Conservation (phyloP, 2,888 invertebrate genomes). For the Oscheius myriophilus region DNA sequence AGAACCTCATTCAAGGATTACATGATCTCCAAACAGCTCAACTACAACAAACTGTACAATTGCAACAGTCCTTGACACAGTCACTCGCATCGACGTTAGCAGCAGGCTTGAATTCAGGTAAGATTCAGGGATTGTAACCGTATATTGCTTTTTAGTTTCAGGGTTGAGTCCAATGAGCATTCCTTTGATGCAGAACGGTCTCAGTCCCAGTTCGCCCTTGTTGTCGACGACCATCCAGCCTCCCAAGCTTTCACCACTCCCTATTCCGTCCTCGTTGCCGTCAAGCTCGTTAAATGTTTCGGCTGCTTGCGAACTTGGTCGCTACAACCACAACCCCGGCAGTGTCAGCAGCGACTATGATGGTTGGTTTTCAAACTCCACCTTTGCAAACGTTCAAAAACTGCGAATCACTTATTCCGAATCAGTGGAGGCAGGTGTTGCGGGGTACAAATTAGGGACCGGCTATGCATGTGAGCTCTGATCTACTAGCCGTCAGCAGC, state of each 20-base stretch:
- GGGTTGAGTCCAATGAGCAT: slow-evolving; percentile 48
- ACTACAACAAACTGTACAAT: not conserved
- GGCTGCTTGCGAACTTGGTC: no score
- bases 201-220: slow-evolving; percentile 52
- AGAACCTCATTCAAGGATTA: slow-evolving; percentile 35
- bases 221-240: slow-evolving; percentile 33
- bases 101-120: slow-evolving; percentile 43
- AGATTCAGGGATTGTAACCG: not conserved
- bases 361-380: slow-evolving; percentile 25
- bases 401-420: no score
- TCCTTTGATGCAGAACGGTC: slow-evolving; percentile 41
- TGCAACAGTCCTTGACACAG: slow-evolving; percentile 39
- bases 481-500: no score
- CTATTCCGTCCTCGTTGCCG: slow-evolving; percentile 9
- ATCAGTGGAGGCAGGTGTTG: no score
- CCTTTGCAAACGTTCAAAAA: no score
- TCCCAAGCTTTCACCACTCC: slow-evolving; percentile 47
- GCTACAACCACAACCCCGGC: slow-evolving; percentile 37
- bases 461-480: no score
- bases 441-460: no score
- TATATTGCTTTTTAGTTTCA: slow-evolving; percentile 17
- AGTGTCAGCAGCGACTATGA: slow-evolving; percentile 46
- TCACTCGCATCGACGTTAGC: slow-evolving; percentile 49
- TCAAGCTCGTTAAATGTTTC: slow-evolving; percentile 15
- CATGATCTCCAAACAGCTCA: slow-evolving; percentile 29